Evolutionary conservation across 2,888 invertebrate genomes (phyloP).

Genomic region (Anorthoa munda): DNA sequence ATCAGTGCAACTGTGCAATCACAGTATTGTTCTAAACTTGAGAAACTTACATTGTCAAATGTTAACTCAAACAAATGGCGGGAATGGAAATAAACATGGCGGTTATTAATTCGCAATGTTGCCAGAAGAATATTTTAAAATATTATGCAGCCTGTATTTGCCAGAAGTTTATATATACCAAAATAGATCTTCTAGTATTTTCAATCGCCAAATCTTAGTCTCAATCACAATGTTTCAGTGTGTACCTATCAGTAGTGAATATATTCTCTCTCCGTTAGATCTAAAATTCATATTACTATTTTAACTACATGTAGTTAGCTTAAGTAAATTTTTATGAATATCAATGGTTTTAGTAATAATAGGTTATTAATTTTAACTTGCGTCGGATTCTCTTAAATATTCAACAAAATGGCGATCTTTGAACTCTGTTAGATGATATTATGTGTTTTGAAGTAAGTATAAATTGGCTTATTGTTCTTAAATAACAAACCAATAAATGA

Average conservation of each 20-base stretch:
- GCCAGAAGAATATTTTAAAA: slow-evolving; percentile 44
- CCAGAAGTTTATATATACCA: slow-evolving; percentile 80
- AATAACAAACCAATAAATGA: slow-evolving; percentile 87
- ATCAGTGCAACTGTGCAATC: background rate
- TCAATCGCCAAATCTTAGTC: slow-evolving; percentile 71
- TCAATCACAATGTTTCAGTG: slow-evolving; percentile 70
- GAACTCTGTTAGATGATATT: slow-evolving; percentile 81
- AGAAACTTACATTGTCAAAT: slow-evolving; percentile 9
- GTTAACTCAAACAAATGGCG: slow-evolving; percentile 26
- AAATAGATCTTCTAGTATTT: slow-evolving; percentile 58
- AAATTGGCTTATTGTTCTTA: slow-evolving; percentile 88
- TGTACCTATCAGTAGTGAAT: slow-evolving; percentile 72
- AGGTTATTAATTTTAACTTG: slow-evolving; percentile 82
- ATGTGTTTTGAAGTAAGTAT: slow-evolving; percentile 86
- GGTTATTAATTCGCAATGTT: slow-evolving; percentile 38
- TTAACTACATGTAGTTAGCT: slow-evolving; percentile 72
- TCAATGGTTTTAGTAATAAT: slow-evolving; percentile 66
- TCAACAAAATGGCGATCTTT: slow-evolving; percentile 78
- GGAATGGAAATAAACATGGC: slow-evolving; percentile 28
- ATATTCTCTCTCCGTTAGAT: slow-evolving; percentile 68
- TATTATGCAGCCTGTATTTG: slow-evolving; percentile 85
- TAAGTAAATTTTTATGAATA: slow-evolving; percentile 73
- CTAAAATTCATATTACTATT: slow-evolving; percentile 65
- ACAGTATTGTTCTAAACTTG: background rate
- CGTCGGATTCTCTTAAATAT: slow-evolving; percentile 83